Conservation (phyloP, 2,797 vertebrate genomes). For the Darevskia mixta region DNA sequence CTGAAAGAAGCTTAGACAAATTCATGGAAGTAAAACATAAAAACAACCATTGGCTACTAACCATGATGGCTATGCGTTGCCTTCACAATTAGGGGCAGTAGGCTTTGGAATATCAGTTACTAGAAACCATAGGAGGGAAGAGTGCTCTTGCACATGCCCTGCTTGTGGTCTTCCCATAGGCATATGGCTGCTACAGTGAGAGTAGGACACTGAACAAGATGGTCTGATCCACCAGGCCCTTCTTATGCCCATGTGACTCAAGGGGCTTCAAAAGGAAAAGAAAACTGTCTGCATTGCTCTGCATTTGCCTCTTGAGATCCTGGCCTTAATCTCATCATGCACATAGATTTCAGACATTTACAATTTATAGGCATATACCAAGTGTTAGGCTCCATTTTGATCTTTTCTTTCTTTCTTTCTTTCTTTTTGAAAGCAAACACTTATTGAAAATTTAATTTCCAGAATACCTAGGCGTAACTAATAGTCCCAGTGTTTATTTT, state of each 20-base stretch:
- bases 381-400: rapidly evolving
- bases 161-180: no score
- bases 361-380: not conserved
- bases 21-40: no score
- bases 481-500: slow-evolving; percentile 30
- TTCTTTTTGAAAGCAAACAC: not conserved
- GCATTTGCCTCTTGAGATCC: not conserved
- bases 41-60: no score
- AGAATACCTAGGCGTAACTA: slow-evolving; percentile 17
- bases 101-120: no score
- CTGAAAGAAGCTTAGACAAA: no score
- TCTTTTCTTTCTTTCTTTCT: slow-evolving; percentile 18
- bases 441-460: slow-evolving; percentile 25
- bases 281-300: not conserved
- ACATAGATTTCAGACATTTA: not conserved
- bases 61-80: no score
- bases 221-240: no score
- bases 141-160: no score
- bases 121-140: no score
- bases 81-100: no score
- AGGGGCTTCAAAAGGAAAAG: not conserved
- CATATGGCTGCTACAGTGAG: no score
- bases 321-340: not conserved
- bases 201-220: no score
- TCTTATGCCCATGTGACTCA: not conserved